Percentiles rank a stretch among this genome's conserved stretches.
phyloP scores from a whole-genome alignment of 2,888 invertebrate genomes.

The Perithous albicinctus region DNA sequence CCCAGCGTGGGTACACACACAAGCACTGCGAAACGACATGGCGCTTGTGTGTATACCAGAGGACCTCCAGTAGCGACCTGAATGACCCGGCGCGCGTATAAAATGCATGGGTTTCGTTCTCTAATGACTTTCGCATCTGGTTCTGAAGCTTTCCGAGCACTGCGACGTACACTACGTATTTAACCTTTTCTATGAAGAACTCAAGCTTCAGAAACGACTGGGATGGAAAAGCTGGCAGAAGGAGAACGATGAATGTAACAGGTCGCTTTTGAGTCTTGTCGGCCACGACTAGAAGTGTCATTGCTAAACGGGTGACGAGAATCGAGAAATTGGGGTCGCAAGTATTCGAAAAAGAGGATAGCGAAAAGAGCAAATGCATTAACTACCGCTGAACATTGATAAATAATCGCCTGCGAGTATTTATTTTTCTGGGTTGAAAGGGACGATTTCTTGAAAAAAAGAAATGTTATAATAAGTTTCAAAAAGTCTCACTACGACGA shows the following conservation, averaged over 20 bases:
- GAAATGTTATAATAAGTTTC: too few relatives aligned
- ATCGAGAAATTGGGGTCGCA: constrained; percentile 65
- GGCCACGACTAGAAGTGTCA: background rate
- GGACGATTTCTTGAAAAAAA: too few relatives aligned
- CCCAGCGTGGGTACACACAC: constrained; percentile 27
- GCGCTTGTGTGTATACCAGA: constrained; percentile 57
- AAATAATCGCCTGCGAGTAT: constrained; percentile 1
- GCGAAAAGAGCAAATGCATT: background rate
- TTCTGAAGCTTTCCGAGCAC: constrained; percentile 17
- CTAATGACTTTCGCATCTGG: constrained; percentile 69
- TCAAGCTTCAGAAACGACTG: background rate
- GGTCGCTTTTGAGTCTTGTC: constrained; percentile 74
- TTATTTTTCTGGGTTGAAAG: background rate
- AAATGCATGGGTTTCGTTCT: constrained; percentile 83
- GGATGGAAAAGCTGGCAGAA: background rate
- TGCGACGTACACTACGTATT: constrained; percentile 24
- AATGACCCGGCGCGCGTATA: constrained; percentile 81
- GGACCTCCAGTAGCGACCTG: constrained; percentile 76
- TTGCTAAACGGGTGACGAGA: background rate
- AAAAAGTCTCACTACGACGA: too few relatives aligned
- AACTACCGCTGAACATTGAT: background rate
- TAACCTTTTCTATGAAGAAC: constrained; percentile 22
- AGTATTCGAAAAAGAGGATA: background rate
- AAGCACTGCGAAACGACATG: constrained; percentile 72
- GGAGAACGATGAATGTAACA: constrained; percentile 80